These are phyloP conservation scores for Lampris megalopsis DNA, from an alignment of 2,113 vertebrate genomes.

Conservation along the genomic window DNA sequence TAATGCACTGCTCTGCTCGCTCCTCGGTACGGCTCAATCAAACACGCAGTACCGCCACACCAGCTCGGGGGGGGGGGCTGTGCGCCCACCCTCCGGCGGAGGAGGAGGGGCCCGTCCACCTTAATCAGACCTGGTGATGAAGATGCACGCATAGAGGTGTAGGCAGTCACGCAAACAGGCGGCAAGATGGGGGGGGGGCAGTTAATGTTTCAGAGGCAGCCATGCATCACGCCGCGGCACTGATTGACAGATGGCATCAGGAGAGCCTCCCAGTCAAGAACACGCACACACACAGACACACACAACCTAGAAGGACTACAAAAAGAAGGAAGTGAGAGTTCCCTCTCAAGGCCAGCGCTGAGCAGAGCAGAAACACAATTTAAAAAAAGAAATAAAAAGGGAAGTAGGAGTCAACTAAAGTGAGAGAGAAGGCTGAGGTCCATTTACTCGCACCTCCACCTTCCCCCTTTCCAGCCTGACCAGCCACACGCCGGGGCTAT, in stretches of 20 bases:
- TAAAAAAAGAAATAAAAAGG: not conserved
- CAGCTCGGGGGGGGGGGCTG: slow-evolving; percentile 44
- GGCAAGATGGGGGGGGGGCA: slow-evolving; percentile 66
- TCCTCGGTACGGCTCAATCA: slow-evolving; percentile 79
- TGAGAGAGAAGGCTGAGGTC: slow-evolving; percentile 12
- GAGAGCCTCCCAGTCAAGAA: slow-evolving; percentile 48
- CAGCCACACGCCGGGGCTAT: not conserved
- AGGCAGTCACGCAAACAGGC: not conserved
- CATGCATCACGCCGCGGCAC: slow-evolving; percentile 53
- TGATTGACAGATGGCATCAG: slow-evolving; percentile 76
- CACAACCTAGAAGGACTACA: not conserved
- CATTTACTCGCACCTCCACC: slow-evolving; percentile 30
- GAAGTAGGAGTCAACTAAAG: slow-evolving; percentile 11
- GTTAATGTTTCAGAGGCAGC: slow-evolving; percentile 62
- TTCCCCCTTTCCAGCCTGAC: slow-evolving; percentile 19
- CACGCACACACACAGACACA: not conserved
- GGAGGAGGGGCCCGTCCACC: slow-evolving; percentile 72
- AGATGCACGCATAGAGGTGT: slow-evolving; percentile 44
- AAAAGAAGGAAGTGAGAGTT: slow-evolving; percentile 30
- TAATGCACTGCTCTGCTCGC: slow-evolving; percentile 73
- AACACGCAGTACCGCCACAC: slow-evolving; percentile 62
- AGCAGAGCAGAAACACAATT: slow-evolving; percentile 11
- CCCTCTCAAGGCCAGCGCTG: slow-evolving; percentile 54
- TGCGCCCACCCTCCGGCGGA: slow-evolving; percentile 17
- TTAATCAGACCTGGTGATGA: slow-evolving; percentile 75